These are phyloP conservation scores for Schizotus pectinicornis DNA, from an alignment of 2,888 invertebrate species.

Conservation along the genomic window DNA sequence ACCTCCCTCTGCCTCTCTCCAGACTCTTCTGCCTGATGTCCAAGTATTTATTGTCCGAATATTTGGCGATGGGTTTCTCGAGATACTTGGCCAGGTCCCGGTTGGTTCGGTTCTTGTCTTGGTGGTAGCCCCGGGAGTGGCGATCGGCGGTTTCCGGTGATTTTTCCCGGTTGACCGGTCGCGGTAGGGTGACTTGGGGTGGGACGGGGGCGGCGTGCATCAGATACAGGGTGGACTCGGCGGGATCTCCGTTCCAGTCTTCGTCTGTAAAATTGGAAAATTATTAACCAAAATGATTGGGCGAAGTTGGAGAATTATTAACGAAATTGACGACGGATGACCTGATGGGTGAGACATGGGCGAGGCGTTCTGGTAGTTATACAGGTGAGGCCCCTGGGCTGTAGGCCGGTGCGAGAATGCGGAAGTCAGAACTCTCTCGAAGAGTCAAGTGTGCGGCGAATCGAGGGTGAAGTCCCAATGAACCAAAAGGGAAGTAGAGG, in stretches of 20 bases:
- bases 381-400: slow-evolving; percentile 45
- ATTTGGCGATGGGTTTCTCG: slow-evolving; percentile 48
- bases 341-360: slow-evolving; percentile 26
- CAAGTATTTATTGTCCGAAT: slow-evolving; percentile 43
- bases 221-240: slow-evolving; percentile 64
- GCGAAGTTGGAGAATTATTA: not conserved
- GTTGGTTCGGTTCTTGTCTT: slow-evolving; percentile 34
- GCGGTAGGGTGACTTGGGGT: slow-evolving; percentile 54
- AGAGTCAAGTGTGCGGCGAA: slow-evolving; percentile 8
- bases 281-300: not conserved
- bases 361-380: slow-evolving; percentile 35
- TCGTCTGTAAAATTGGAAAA: slow-evolving; percentile 67
- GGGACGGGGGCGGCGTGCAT: slow-evolving; percentile 65
- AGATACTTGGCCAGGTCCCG: slow-evolving; percentile 39
- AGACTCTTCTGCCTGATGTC: slow-evolving; percentile 47
- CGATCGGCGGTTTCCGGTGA: slow-evolving; percentile 40
- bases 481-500: not conserved
- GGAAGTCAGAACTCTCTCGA: slow-evolving; percentile 31
- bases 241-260: slow-evolving; percentile 74
- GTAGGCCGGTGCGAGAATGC: slow-evolving; percentile 44
- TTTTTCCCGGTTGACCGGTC: slow-evolving; percentile 48
- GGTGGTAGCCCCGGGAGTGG: slow-evolving; percentile 35
- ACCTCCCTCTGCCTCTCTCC: slow-evolving; percentile 42
- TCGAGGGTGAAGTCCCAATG: not conserved
- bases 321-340: not conserved